Conservation (phyloP, 2,888 invertebrate species). For the Lithophane ornitopus region DNA sequence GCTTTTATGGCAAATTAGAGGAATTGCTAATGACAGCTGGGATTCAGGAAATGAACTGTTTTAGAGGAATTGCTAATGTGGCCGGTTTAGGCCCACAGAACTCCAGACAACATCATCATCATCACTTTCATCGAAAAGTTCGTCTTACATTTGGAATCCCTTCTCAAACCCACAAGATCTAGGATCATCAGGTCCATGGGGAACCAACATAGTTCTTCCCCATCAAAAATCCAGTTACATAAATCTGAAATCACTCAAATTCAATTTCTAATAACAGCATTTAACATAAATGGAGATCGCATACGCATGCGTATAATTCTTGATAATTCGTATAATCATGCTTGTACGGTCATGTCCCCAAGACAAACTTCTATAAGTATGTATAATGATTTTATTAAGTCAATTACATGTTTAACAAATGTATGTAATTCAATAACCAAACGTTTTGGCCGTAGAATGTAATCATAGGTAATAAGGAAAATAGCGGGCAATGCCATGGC, state of each 20-base stretch:
- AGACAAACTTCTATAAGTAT: slow-evolving; percentile 47
- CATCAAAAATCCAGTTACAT: background rate
- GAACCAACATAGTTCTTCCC: background rate
- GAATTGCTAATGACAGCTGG: too few relatives aligned
- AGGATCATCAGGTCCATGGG: background rate
- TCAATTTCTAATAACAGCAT: slow-evolving; percentile 26
- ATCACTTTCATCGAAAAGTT: background rate
- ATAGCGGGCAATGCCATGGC: slow-evolving; percentile 41
- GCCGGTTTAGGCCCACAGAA: too few relatives aligned
- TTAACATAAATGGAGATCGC: slow-evolving; percentile 21
- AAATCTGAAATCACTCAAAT: slow-evolving; percentile 17
- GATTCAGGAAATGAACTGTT: too few relatives aligned
- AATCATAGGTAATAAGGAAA: slow-evolving; percentile 62
- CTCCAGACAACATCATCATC: background rate
- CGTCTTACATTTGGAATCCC: background rate
- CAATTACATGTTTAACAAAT: slow-evolving; percentile 61
- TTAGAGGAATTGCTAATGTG: too few relatives aligned
- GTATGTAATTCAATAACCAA: slow-evolving; percentile 60
- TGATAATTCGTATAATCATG: slow-evolving; percentile 41
- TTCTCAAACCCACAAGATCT: background rate
- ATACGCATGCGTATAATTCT: slow-evolving; percentile 7
- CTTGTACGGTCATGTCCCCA: slow-evolving; percentile 37
- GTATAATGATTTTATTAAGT: slow-evolving; percentile 59
- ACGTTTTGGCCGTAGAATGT: slow-evolving; percentile 51
- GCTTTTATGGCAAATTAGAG: too few relatives aligned